A percentile compares a stretch with the other conserved stretches of the same genome.
phyloP scores from a whole-genome alignment of 2,113 vertebrate genomes.

The Chrysochloris asiatica region DNA sequence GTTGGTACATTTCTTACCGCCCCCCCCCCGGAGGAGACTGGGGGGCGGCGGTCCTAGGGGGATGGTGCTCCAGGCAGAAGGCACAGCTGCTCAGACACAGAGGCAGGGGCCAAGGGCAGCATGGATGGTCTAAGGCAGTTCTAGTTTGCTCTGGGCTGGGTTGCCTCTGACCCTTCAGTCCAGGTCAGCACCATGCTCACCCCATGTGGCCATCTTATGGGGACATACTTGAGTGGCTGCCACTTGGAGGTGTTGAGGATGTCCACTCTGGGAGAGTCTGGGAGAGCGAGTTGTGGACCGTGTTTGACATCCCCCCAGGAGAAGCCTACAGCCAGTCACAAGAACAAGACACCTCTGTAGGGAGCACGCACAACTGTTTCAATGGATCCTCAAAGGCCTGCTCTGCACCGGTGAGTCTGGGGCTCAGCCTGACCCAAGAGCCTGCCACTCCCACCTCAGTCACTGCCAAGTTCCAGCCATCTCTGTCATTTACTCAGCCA shows the following conservation, averaged over 20 bases:
- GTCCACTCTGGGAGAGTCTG: background rate
- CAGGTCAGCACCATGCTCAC: background rate
- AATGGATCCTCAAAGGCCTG: constrained; percentile 61
- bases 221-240: background rate
- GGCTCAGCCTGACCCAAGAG: accelerated
- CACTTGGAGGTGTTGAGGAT: background rate
- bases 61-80: background rate
- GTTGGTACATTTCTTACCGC: background rate
- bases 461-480: background rate
- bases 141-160: background rate
- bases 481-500: accelerated
- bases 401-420: constrained; percentile 82
- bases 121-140: accelerated
- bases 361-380: constrained; percentile 65
- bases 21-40: background rate
- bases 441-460: background rate
- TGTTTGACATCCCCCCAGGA: constrained; percentile 70
- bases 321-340: constrained; percentile 36
- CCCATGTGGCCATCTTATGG: background rate
- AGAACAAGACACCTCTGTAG: constrained; percentile 69
- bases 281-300: accelerated
- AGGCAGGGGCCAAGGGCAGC: too few relatives aligned
- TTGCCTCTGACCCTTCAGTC: background rate
- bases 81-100: background rate
- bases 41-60: background rate